Conservation (phyloP, 2,113 vertebrate genomes). For the Leucopternis melanops region DNA sequence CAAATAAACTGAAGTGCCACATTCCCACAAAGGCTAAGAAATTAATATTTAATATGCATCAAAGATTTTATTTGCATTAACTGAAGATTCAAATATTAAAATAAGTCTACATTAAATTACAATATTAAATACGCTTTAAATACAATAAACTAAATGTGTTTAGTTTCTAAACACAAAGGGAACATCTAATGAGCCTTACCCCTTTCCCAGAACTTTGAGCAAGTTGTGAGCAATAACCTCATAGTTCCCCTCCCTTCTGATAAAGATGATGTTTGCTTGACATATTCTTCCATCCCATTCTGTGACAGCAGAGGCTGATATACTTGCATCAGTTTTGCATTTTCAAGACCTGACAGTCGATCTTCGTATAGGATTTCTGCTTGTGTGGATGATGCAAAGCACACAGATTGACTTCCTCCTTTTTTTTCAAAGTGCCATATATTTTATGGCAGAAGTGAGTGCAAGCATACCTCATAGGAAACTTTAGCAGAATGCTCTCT, state of each 20-base stretch:
- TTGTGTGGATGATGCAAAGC: not conserved
- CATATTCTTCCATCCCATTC: not conserved
- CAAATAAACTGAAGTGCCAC: not conserved
- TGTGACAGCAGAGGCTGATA: not conserved
- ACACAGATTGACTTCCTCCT: accelerated
- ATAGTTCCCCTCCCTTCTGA: not conserved
- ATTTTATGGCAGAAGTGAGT: not conserved
- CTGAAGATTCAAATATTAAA: constrained; percentile 58
- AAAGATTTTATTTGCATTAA: constrained; percentile 57
- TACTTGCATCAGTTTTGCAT: not conserved
- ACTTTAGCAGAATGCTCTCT: not conserved
- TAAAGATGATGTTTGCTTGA: not conserved
- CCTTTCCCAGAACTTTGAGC: not conserved
- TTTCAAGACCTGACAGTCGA: not conserved
- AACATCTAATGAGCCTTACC: too few relatives aligned
- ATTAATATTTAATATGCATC: constrained; percentile 21
- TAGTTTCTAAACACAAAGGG: constrained; percentile 46
- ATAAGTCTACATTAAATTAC: constrained; percentile 74
- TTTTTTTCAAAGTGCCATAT: not conserved
- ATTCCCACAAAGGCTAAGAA: not conserved
- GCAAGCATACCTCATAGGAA: accelerated
- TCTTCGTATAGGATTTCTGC: not conserved
- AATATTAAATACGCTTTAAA: constrained; percentile 70
- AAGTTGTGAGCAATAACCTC: not conserved
- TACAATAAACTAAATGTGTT: constrained; percentile 53